phyloP scores from a whole-genome alignment of 2,888 invertebrate species.

The Emmelina monodactyla region DNA sequence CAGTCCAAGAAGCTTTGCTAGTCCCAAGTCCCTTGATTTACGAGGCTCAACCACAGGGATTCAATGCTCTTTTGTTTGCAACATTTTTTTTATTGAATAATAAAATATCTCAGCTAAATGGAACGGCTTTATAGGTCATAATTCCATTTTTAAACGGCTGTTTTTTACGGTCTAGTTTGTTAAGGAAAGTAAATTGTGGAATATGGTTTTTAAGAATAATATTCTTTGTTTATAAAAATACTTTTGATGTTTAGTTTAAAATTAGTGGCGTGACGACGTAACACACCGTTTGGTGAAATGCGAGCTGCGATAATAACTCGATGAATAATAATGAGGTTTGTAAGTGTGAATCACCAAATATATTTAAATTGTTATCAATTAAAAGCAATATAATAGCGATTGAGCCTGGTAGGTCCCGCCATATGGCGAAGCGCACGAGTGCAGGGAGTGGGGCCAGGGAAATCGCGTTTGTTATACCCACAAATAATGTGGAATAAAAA shows the following conservation, averaged over 20 bases:
- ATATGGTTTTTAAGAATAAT: no score
- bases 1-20: constrained; percentile 61
- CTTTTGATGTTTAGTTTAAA: constrained; percentile 15
- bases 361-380: constrained; percentile 68
- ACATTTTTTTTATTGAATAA: constrained; percentile 55
- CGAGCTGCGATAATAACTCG: constrained; percentile 60
- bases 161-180: constrained; percentile 31
- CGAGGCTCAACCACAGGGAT: constrained; percentile 52
- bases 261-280: constrained; percentile 49
- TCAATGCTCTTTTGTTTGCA: constrained; percentile 59
- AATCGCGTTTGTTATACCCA: no score
- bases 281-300: constrained; percentile 47
- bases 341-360: constrained; percentile 68
- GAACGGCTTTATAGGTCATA: constrained; percentile 57
- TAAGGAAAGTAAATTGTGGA: no score
- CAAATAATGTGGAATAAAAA: no score
- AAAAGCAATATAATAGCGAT: constrained; percentile 67
- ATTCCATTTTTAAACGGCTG: constrained; percentile 40
- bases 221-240: no score
- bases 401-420: constrained; percentile 50
- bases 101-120: constrained; percentile 60
- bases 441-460: constrained; percentile 27
- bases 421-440: constrained; percentile 53
- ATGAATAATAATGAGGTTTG: constrained; percentile 62
- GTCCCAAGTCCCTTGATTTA: constrained; percentile 55